phyloP scores from a whole-genome alignment of 2,797 vertebrate species.

The Cichlasoma orientale region DNA sequence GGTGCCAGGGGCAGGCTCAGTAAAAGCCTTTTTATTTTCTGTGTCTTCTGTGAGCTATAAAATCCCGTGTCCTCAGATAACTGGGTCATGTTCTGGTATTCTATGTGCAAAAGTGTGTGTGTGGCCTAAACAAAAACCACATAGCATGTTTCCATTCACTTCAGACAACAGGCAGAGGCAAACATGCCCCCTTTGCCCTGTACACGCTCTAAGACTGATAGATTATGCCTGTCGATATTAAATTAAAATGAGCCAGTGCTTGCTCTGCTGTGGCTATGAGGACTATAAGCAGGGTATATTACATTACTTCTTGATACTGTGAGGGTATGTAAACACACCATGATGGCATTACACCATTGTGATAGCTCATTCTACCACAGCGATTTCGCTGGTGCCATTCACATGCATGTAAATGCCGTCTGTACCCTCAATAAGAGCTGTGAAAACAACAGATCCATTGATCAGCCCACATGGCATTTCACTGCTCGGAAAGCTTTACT shows the following conservation, averaged over 20 bases:
- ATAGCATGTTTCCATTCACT: slow-evolving; percentile 64
- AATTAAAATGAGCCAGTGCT: slow-evolving; percentile 25
- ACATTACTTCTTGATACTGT: background rate
- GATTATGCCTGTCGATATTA: slow-evolving; percentile 32
- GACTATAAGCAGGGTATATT: background rate
- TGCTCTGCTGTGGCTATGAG: slow-evolving; percentile 5
- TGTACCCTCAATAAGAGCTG: slow-evolving; percentile 12
- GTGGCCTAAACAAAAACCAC: slow-evolving; percentile 63
- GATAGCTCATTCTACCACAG: background rate
- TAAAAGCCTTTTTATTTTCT: slow-evolving; percentile 63
- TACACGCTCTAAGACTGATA: slow-evolving; percentile 19
- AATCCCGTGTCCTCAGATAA: slow-evolving; percentile 67
- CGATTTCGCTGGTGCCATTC: background rate
- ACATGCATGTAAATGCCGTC: background rate
- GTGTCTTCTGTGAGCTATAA: slow-evolving; percentile 58
- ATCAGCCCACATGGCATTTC: slow-evolving; percentile 7
- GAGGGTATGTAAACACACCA: background rate
- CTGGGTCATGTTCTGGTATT: slow-evolving; percentile 69
- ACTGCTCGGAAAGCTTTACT: slow-evolving; percentile 2
- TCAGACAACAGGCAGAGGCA: slow-evolving; percentile 55
- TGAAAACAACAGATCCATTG: slow-evolving; percentile 16
- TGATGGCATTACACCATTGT: background rate
- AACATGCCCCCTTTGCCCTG: slow-evolving; percentile 39
- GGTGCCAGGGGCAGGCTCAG: slow-evolving; percentile 44
- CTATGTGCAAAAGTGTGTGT: slow-evolving; percentile 48